Evolutionary conservation across 2,888 invertebrate genomes (phyloP).

Genomic region (Helleia helle): DNA sequence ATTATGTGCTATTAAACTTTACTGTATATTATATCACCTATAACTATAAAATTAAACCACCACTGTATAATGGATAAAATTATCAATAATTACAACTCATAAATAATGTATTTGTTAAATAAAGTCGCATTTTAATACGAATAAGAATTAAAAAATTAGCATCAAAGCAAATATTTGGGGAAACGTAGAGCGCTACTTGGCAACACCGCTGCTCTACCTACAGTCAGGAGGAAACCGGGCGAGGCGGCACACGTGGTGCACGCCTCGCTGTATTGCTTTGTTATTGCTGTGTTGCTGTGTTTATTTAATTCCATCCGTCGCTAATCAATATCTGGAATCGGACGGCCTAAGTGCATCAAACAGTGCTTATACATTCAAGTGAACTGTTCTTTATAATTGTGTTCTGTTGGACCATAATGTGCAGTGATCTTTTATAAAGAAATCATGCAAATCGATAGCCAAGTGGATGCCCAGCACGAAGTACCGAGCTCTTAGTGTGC

Average conservation of each 20-base stretch:
- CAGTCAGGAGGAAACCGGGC: slow-evolving; percentile 66
- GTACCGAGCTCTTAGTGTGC: slow-evolving; percentile 44
- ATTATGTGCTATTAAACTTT: too few relatives aligned
- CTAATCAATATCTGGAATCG: slow-evolving; percentile 54
- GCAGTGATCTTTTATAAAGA: slow-evolving; percentile 51
- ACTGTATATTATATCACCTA: too few relatives aligned
- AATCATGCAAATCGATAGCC: slow-evolving; percentile 64
- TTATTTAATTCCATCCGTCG: slow-evolving; percentile 58
- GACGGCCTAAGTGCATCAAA: slow-evolving; percentile 39
- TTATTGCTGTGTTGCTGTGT: slow-evolving; percentile 54
- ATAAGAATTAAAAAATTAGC: too few relatives aligned
- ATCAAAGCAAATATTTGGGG: too few relatives aligned
- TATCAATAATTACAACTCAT: too few relatives aligned
- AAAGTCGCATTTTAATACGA: background rate
- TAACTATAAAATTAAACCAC: too few relatives aligned
- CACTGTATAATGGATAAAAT: too few relatives aligned
- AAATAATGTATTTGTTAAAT: too few relatives aligned
- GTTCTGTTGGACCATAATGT: slow-evolving; percentile 50
- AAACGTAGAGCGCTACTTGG: background rate
- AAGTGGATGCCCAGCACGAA: slow-evolving; percentile 48
- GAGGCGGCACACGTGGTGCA: slow-evolving; percentile 69
- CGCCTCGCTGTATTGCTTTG: slow-evolving; percentile 65
- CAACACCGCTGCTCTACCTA: slow-evolving; percentile 6
- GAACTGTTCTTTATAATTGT: slow-evolving; percentile 27
- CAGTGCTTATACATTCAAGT: slow-evolving; percentile 37